Evolutionary conservation across 2,113 vertebrate species (phyloP).

Genomic region (Glareola pratincola): DNA sequence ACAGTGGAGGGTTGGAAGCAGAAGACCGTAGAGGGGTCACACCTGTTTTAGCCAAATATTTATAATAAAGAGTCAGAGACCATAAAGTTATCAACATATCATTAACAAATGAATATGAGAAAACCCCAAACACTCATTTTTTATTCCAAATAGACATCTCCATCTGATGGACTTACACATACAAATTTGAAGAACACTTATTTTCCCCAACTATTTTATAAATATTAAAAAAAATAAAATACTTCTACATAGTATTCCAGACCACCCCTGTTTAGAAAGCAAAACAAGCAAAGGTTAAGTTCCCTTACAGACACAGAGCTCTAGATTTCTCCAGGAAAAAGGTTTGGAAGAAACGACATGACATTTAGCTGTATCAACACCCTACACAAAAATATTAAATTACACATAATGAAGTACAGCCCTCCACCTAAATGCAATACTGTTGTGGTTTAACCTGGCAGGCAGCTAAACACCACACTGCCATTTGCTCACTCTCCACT

Average conservation of each 20-base stretch:
- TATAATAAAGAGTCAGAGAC: background rate
- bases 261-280: background rate
- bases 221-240: background rate
- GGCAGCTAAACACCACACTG: background rate
- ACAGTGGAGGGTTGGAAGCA: no score
- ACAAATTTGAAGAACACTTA: background rate
- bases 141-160: background rate
- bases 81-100: background rate
- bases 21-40: no score
- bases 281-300: background rate
- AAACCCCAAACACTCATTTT: background rate
- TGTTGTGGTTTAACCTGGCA: background rate
- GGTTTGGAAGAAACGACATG: background rate
- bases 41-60: background rate
- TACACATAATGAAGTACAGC: background rate
- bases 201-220: background rate
- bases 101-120: background rate
- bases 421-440: background rate
- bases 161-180: background rate
- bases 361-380: background rate
- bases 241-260: background rate
- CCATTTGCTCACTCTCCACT: background rate
- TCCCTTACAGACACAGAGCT: background rate
- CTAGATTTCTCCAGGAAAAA: background rate
- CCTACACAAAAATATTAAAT: background rate